Evolutionary conservation across 2,113 vertebrate genomes (phyloP).

Genomic region (Cebidichthys violaceus): DNA sequence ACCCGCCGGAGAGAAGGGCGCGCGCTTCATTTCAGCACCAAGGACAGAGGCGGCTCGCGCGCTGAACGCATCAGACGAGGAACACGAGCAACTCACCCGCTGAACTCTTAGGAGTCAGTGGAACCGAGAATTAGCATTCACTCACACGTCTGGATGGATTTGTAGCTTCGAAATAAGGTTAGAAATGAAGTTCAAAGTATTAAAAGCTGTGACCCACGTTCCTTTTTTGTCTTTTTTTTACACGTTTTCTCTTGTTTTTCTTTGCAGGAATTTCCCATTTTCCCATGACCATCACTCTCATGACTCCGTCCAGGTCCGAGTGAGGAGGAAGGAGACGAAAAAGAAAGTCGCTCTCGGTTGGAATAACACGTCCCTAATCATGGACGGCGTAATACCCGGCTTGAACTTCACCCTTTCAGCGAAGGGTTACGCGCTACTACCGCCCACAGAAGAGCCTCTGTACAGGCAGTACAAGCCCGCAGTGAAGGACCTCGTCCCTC

Average conservation of each 20-base stretch:
- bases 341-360: background rate
- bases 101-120: no score
- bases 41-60: conserved; percentile 38
- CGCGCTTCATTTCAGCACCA: conserved; percentile 55
- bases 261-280: background rate
- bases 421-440: conserved; percentile 57
- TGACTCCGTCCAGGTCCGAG: background rate
- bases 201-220: no score
- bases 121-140: background rate
- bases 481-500: conserved; percentile 79
- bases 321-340: background rate
- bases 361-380: background rate
- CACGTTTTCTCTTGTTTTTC: background rate
- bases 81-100: no score
- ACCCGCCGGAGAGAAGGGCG: background rate
- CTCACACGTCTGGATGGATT: background rate
- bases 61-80: no score
- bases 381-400: conserved; percentile 64
- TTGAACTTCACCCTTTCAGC: conserved; percentile 60
- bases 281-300: background rate
- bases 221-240: background rate
- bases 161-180: background rate
- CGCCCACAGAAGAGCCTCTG: conserved; percentile 73
- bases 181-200: background rate
- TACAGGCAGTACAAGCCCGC: conserved; percentile 83